phyloP scores from a whole-genome alignment of 1,140 invertebrate genomes.

The Tetragonula clypearis region DNA sequence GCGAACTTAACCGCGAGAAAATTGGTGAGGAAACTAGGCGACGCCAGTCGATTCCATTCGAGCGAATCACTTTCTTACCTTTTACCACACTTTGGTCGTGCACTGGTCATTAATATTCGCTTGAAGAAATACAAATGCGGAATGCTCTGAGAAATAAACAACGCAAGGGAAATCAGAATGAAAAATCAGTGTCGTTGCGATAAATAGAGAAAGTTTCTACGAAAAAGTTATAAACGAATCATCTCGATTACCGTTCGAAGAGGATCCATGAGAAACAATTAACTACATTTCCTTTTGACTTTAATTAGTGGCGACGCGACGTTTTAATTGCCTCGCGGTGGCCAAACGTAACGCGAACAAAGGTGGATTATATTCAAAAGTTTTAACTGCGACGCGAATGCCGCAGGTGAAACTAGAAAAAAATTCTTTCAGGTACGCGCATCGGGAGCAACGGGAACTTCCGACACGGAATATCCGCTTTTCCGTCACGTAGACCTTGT shows the following conservation, averaged over 20 bases:
- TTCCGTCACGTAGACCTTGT: slow-evolving; percentile 76
- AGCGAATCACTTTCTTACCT: background rate
- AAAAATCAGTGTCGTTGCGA: no score
- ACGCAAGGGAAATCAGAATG: no score
- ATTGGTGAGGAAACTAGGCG: background rate
- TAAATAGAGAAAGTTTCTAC: background rate
- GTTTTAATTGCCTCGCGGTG: background rate
- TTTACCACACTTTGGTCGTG: background rate
- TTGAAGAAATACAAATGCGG: no score
- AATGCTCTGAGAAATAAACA: no score
- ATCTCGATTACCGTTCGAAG: background rate
- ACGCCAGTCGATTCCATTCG: background rate
- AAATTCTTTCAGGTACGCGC: slow-evolving; percentile 63
- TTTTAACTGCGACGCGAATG: background rate
- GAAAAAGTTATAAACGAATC: no score
- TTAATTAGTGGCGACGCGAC: background rate
- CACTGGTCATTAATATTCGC: no score
- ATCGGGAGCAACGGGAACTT: slow-evolving; percentile 74
- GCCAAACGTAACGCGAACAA: background rate
- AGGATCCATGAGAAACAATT: background rate
- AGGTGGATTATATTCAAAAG: background rate
- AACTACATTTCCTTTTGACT: background rate
- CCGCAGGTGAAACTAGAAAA: slow-evolving; percentile 60
- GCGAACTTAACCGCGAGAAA: background rate
- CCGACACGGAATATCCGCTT: slow-evolving; percentile 77